Base-by-base conservation (phyloP, 2,797 vertebrate genomes). In the Ctenochaetus hawaiiensis region DNA sequence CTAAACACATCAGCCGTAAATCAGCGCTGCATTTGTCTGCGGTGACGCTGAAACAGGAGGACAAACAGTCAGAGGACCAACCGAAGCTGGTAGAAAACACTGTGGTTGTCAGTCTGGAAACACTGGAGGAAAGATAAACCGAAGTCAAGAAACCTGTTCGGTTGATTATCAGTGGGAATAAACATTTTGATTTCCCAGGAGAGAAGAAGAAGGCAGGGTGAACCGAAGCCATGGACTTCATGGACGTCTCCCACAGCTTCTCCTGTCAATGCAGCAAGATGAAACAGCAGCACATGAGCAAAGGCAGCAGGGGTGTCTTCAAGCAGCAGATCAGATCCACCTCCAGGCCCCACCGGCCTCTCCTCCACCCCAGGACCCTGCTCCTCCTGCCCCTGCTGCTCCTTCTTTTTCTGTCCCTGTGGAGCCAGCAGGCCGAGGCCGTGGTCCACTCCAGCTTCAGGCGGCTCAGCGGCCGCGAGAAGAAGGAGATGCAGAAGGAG, bases 401-500 rank as follows among this genome's bases (percentile, higher is more conserved):
- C 26, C 83, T 94, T 18, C 90, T 96, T 62, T 69, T 82, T 2
- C 81, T 94, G 10, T 87, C 87, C 2, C 71, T 96, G 73, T 95
- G 95, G 86, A 94, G 94, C 69, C 94, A 93, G 81, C 94, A 93
- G 76, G 94, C 89, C 49, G 90, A 93, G 89, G 95, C 94, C 8
- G 94, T 91, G 51, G 93, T 95, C 4, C 94, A 96, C 80, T 94
- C 96, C 79, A 96, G 96, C 83, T 95, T 97, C 88, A 92, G 95
- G 5, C 93, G 95, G 39, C 94, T 98, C 66, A 97, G 96, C 72
- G 94, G 95, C 48, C 95, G 96, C 0, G 97, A 98, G 83, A 96
- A 96, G 90, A 96, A 97, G 66, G 97, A 98, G 85, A 96, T 98
- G 96, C 97, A 98, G 89, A 96, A 96, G 81, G 98, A 99, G 95